Evolutionary conservation across 2,888 invertebrate species (phyloP), one percentile per base, ranked within the genome.

Genomic region (Tipula helvola): DNA sequence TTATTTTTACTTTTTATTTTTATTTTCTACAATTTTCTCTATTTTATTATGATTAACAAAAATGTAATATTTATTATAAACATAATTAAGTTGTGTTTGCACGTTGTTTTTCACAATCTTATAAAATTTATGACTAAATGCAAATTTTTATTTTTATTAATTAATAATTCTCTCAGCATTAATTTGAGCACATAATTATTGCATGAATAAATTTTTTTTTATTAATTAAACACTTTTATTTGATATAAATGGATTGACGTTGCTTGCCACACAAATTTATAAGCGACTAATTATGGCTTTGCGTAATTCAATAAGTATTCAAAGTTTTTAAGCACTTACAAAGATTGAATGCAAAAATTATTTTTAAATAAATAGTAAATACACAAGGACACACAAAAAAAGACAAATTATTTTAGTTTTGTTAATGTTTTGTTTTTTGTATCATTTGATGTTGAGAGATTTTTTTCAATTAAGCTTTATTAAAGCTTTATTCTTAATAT

Each of bases 401-500:
- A 28, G 71, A 71, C 28, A 71, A 10, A 8, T 71, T 44, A 52
- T 52, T 18, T 52, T 52, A 52, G n/a, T 16, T 28, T 28, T 28
- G 8, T 0, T 5, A 52, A 52, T 16, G 42, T 47, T 36, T 44
- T 87, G 44, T 52, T 12, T 44, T 47, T 87, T 28, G 41, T 16
- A 16, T n/a, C 87, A 57, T 84, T 86, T 28, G 39, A 87, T 42
- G 86, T 44, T 36, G 85, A 44, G 85, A 42, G 52, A 36, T 85
- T 87, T 16, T 86, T 86, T 16, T 71, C 10, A 16, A 44, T 47
- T 36, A 71, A 36, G 86, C 41, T 87, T 84, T 83, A 47, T 47
- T 85, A 85, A 41, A 52, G 71, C 86, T 36, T 39, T 39, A 36
- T 87, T 83, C 86, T 85, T 83, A 86, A 36, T 12, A 18, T 28